Evolutionary conservation across 2,797 vertebrate species (phyloP), one percentile per base, ranked within the genome.

Genomic region (Gymnoscopelus braueri): DNA sequence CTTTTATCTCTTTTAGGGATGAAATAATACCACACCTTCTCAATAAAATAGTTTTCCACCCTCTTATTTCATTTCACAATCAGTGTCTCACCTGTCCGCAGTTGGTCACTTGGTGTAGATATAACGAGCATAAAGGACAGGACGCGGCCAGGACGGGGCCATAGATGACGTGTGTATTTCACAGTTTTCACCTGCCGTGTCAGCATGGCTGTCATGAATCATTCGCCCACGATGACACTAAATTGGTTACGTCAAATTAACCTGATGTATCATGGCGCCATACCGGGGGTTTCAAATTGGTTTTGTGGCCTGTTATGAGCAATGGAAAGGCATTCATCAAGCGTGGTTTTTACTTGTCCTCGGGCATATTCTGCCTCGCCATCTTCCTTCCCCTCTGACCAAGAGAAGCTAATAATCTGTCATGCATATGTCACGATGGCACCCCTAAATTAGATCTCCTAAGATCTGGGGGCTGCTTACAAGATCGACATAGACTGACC

Each of bases 181-280:
- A 80, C 67, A 58, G n/a, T 82, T 88, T 84, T 79, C 64, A 56
- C 67, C 75, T 62, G 50, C 75, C 78, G 76, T 32, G 82, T 87
- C 85, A 88, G 44, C 67, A 62, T n/a, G 62, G 63, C 26, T 3
- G 23, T 77, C 72, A 84, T 92, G 71, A 66, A 82, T 92, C 88
- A 88, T 75, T 64, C 57, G 51, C 56, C 67, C 67, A 78, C 83
- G 73, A 79, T 84, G 87, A 85, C 87, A 89, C 78, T 76, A 90
- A 91, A 93, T 90, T 87, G 81, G 85, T 91, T 92, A 86, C 74
- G 81, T 93, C 88, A 92, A 90, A 93, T 92, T 87, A 92, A 89
- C 77, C 86, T 88, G 87, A 92, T 91, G 87, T 88, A 91, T 92
- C 86, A 87, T 76, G 68, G 74, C 55, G 12, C 62, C 81, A 75